Evolutionary conservation across 2,113 vertebrate species (phyloP).

Genomic region (Plestiodon gilberti): DNA sequence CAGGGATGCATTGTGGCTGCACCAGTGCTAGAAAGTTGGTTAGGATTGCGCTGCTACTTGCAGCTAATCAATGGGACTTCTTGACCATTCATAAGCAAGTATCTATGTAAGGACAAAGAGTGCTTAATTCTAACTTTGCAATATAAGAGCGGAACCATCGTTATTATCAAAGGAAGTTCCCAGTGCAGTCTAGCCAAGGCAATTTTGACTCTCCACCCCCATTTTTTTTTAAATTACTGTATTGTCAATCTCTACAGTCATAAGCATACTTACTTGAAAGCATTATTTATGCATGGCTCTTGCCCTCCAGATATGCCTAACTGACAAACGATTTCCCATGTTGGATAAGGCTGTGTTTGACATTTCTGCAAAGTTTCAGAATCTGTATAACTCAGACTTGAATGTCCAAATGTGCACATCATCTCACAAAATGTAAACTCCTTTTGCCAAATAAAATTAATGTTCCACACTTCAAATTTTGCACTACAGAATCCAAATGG

Average conservation of each 20-base stretch:
- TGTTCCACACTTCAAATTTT: neutral
- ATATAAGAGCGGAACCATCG: neutral
- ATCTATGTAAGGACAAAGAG: neutral
- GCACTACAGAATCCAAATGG: neutral
- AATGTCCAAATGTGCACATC: neutral
- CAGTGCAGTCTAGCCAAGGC: too few relatives aligned
- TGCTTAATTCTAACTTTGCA: neutral
- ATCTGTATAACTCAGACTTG: neutral
- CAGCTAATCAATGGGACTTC: neutral
- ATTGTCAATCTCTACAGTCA: neutral
- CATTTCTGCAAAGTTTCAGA: neutral
- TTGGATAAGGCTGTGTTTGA: neutral
- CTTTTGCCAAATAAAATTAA: neutral
- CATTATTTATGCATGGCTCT: neutral
- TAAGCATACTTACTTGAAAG: too few relatives aligned
- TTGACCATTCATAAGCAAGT: neutral
- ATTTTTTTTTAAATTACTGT: neutral
- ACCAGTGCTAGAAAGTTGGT: too few relatives aligned
- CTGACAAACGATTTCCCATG: neutral
- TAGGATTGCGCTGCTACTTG: too few relatives aligned
- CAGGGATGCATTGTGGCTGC: too few relatives aligned
- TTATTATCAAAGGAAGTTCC: neutral
- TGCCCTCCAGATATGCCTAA: neutral
- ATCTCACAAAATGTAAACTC: neutral
- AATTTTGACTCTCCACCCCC: neutral